Base-by-base conservation (phyloP, 2,888 invertebrate genomes). In the Diaphora mendica region DNA sequence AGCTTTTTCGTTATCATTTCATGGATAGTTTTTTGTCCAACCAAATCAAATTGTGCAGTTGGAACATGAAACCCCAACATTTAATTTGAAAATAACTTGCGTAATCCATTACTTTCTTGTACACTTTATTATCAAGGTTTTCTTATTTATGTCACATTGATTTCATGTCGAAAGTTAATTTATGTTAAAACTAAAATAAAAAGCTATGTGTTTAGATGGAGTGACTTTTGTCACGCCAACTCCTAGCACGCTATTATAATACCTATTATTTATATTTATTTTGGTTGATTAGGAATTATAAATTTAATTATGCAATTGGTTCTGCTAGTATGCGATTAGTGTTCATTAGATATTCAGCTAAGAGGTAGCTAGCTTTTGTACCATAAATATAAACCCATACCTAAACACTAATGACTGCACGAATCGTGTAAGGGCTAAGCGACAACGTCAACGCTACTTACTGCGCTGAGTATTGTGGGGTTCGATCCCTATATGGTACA, bases 171-270 rank as follows among this genome's bases (percentile, higher is more conserved):
- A 80, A 79, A 71, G 67, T 73, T 76, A 84, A 84, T 84, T 62
- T 82, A 84, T 76, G 70, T 78, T 76, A 51, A 35, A 73, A 76
- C 74, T 26, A 30, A 65, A 71, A 78, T 73, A 82, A 78, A 77
- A 78, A 82, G 79, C 82, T 79, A 85, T 73, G 83, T 79, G 84
- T 73, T 82, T 77, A 83, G 85, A 84, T 81, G 72, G 76, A 89
- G 82, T 89, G 88, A 85, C 73, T 83, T 88, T 87, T 85, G 89
- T 89, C 89, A 89, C 89, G 89, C 83, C 78, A 88, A 64, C 73
- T 26, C 68, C 76, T 79, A 81, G 82, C 90, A 89, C 90, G 89
- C 86, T 74, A 88, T 77, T 76, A 67, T 70, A 64, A 74, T 64
- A 76, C 65, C 64, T 77, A 39, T 73, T 75, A 71, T 68, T 73